A percentile compares a stretch with the other conserved stretches of the same genome.
Conservation (phyloP, 2,888 invertebrate genomes). For the Apomyelois bistriatella region DNA sequence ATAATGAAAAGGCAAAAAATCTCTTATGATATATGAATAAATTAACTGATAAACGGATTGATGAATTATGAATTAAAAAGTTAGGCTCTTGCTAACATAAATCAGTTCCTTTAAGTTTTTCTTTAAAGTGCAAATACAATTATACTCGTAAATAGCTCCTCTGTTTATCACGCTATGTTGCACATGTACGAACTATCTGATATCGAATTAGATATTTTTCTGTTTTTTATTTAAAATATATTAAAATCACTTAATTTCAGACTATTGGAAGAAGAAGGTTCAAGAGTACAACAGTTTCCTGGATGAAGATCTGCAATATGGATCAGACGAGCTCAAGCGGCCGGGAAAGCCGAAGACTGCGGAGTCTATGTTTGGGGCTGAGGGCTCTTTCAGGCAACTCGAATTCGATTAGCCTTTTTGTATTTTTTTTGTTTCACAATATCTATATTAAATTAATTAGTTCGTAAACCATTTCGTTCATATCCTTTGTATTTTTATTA, state of each 20-base stretch:
- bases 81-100: too few relatives aligned
- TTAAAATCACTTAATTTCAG: constrained; percentile 27
- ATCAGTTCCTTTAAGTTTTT: too few relatives aligned
- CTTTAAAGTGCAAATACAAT: too few relatives aligned
- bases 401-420: constrained; percentile 47
- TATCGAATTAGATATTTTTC: not conserved
- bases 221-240: constrained; percentile 13
- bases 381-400: constrained; percentile 77
- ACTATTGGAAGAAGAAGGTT: constrained; percentile 62
- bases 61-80: too few relatives aligned
- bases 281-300: constrained; percentile 72
- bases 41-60: too few relatives aligned
- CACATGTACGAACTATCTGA: too few relatives aligned
- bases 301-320: constrained; percentile 68
- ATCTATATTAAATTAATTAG: too few relatives aligned
- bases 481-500: too few relatives aligned
- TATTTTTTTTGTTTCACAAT: not conserved
- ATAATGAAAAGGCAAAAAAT: not conserved
- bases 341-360: constrained; percentile 76
- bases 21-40: too few relatives aligned
- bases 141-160: too few relatives aligned
- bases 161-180: too few relatives aligned
- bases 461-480: too few relatives aligned
- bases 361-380: constrained; percentile 75
- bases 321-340: constrained; percentile 76